Evolutionary conservation across 2,113 vertebrate species (phyloP).

Genomic region (human): DNA sequence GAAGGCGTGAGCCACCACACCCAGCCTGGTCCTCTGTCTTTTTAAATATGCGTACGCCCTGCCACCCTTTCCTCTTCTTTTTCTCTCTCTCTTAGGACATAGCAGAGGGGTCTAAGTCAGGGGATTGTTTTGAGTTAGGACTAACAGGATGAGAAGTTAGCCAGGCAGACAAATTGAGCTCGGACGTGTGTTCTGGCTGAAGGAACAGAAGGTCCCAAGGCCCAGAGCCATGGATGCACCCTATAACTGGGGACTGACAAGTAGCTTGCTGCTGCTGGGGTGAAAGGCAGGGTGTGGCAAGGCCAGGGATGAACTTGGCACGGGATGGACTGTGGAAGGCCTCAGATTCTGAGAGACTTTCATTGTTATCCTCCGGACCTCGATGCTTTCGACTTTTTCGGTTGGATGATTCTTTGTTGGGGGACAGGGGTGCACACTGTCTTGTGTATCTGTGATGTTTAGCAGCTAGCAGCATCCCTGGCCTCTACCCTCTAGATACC

Average conservation of each 20-base stretch:
- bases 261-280: background rate
- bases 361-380: background rate
- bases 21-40: background rate
- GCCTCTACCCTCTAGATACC: background rate
- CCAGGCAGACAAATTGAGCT: background rate
- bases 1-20: no score
- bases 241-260: no score
- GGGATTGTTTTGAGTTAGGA: background rate
- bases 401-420: background rate
- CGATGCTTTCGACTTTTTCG: background rate
- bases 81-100: no score
- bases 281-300: background rate
- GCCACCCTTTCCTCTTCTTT: background rate
- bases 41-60: background rate
- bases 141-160: background rate
- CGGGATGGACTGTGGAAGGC: background rate
- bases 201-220: background rate
- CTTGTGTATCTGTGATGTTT: background rate
- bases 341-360: background rate
- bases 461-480: background rate
- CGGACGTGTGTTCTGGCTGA: background rate
- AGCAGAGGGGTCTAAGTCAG: background rate
- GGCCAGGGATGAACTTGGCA: background rate
- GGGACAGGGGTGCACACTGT: rapidly evolving
- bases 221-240: background rate